Conservation (phyloP, 2,797 vertebrate species). For the Helicolenus hilgendorfi region DNA sequence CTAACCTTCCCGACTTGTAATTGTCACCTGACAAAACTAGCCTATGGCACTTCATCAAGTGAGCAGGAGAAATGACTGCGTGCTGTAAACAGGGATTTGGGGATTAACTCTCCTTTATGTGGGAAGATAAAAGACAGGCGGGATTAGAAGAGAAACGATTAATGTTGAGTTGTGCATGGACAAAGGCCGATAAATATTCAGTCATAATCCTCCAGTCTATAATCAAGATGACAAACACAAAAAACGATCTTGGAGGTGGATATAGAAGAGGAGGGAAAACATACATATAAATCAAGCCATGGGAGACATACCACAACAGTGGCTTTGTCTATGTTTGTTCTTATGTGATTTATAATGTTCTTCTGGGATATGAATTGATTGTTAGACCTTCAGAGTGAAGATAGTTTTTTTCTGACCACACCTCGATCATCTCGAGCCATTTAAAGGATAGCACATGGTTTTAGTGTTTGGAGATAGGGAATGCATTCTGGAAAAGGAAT, state of each 20-base stretch:
- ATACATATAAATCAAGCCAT: constrained; percentile 51
- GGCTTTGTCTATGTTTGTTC: constrained; percentile 28
- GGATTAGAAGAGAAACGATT: constrained; percentile 86
- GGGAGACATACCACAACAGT: constrained; percentile 5
- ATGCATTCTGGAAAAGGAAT: background rate
- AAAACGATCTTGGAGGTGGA: constrained; percentile 61
- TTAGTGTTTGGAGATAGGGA: background rate
- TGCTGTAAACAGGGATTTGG: constrained; percentile 85
- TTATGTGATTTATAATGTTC: background rate
- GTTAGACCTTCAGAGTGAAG: background rate
- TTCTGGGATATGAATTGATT: background rate
- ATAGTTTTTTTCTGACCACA: background rate
- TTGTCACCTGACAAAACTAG: constrained; percentile 64
- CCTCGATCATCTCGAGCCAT: background rate
- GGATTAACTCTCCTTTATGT: constrained; percentile 88
- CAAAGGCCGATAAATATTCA: constrained; percentile 87
- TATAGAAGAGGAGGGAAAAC: constrained; percentile 31
- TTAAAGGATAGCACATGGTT: background rate
- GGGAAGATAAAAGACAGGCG: constrained; percentile 85
- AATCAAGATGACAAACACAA: constrained; percentile 84
- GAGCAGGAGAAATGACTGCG: constrained; percentile 72
- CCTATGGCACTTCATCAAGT: constrained; percentile 68
- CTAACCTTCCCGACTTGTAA: constrained; percentile 44
- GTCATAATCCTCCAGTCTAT: constrained; percentile 84
- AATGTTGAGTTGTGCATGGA: constrained; percentile 85